Evolutionary conservation across 2,113 vertebrate genomes (phyloP).

Genomic region (Brachyhypopomus occidentalis): DNA sequence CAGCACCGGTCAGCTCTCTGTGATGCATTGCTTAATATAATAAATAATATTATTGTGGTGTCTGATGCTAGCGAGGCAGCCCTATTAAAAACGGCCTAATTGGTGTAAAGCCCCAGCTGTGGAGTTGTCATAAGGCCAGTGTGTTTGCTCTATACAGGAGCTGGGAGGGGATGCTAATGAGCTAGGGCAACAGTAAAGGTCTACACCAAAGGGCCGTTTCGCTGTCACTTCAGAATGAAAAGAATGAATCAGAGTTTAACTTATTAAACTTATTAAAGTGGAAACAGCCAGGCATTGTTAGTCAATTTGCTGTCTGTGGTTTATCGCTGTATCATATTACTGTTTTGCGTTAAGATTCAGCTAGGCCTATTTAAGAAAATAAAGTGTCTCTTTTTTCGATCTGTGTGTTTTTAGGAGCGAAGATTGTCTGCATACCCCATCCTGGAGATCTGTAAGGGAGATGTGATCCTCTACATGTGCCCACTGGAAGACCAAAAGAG

Average conservation of each 20-base stretch:
- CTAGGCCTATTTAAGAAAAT: no score
- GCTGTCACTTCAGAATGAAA: slow-evolving; percentile 23
- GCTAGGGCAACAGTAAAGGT: slow-evolving; percentile 30
- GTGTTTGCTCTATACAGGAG: slow-evolving; percentile 43
- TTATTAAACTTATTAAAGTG: slow-evolving; percentile 4
- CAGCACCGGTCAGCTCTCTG: not conserved
- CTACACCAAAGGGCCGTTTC: slow-evolving; percentile 18
- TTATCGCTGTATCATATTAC: not conserved
- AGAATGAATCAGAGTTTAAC: slow-evolving; percentile 23
- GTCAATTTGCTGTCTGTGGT: not conserved
- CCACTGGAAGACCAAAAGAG: slow-evolving; percentile 89
- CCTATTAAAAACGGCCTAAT: slow-evolving; percentile 52
- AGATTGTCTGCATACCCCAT: slow-evolving; percentile 88
- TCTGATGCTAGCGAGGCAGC: slow-evolving; percentile 36
- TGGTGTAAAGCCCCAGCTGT: slow-evolving; percentile 48
- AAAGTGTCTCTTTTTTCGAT: not conserved
- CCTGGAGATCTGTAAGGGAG: slow-evolving; percentile 86
- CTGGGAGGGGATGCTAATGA: slow-evolving; percentile 48
- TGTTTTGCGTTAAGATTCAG: not conserved
- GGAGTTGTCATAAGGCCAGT: slow-evolving; percentile 43
- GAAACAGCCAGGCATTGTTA: slow-evolving; percentile 7
- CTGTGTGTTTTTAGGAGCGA: slow-evolving; percentile 83
- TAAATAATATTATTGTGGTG: slow-evolving; percentile 22
- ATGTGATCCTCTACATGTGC: slow-evolving; percentile 88
- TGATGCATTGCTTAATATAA: slow-evolving; percentile 21